These are phyloP conservation scores for Poeciliopsis retropinna DNA, from an alignment of 2,113 vertebrate species.

Conservation along the genomic window DNA sequence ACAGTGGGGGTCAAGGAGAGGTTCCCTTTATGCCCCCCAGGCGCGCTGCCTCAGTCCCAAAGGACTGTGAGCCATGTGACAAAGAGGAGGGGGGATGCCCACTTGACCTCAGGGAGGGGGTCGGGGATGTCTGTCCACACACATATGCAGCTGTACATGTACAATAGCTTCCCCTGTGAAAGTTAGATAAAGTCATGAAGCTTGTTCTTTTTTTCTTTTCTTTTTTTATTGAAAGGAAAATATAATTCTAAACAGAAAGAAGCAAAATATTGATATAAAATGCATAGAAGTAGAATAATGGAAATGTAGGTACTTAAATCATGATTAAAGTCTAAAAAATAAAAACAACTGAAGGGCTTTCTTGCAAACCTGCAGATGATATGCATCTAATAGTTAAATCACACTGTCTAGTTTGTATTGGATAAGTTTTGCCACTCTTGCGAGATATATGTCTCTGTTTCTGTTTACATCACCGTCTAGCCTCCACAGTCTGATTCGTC, in stretches of 20 bases:
- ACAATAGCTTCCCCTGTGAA: neutral
- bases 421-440: neutral
- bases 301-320: neutral
- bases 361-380: neutral
- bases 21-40: slow-evolving; percentile 50
- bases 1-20: slow-evolving; percentile 70
- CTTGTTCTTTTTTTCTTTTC: no score
- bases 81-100: slow-evolving; percentile 34
- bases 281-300: neutral
- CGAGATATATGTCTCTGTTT: neutral
- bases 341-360: neutral
- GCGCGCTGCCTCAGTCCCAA: slow-evolving; percentile 44
- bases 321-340: neutral
- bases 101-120: slow-evolving; percentile 48
- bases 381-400: neutral
- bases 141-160: slow-evolving; percentile 38
- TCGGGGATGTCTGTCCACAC: slow-evolving; percentile 38
- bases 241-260: neutral
- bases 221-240: neutral
- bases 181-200: neutral
- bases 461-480: slow-evolving; percentile 2
- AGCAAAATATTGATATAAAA: neutral
- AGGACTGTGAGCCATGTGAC: slow-evolving; percentile 59
- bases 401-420: neutral
- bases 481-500: slow-evolving; percentile 66